Base-by-base conservation (phyloP, 2,113 vertebrate genomes). In the Carassius gibelio region DNA sequence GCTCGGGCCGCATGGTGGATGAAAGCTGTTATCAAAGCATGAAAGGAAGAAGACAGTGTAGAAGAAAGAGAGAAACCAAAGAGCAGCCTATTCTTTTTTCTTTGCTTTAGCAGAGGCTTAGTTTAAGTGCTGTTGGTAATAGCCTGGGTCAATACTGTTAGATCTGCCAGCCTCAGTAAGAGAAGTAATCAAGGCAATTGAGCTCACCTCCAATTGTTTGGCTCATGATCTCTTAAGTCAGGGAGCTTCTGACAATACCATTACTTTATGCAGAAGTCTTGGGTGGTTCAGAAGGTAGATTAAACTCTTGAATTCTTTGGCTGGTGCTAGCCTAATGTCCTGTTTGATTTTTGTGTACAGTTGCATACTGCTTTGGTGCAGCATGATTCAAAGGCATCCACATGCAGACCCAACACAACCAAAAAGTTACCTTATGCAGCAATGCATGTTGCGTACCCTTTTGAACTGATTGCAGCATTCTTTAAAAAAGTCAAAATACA, bases 221-320 rank as follows among this genome's bases (percentile, higher is more conserved):
- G 50, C 72, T 85, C 42, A 57, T 80, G 75, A 71, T 59, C 21
- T 71, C 34, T 52, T 77, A 81, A 76, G 50, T 76, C 50, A 36
- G 55, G 64, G 85, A 86, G 61, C 80, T 83, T 83, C 42, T 77
- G 62, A 78, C 38, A 64, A 83, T 77, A 68, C 75, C n/a, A 57
- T 55, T 75, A 62, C 74, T 80, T 88, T 64, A 52, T 48, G 14
- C 38, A 75, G 21, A 50, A 59, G 74, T 72, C 59, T 62, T 71
- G 79, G 82, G 61, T 11, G 81, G 45, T 66, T 88, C 42, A 78
- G 50, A 45, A 57, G 59, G 83, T 69, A 61, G 78, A 68, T 78
- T 82, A 71, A 87, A 87, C 83, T 76, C 36, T 76, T 50, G 14
- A 79, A 88, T 83, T 66, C 4, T 78, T 71, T 72, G 1, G 15